Evolutionary conservation across 2,888 invertebrate species (phyloP).

Genomic region (Thereva nobilitata): DNA sequence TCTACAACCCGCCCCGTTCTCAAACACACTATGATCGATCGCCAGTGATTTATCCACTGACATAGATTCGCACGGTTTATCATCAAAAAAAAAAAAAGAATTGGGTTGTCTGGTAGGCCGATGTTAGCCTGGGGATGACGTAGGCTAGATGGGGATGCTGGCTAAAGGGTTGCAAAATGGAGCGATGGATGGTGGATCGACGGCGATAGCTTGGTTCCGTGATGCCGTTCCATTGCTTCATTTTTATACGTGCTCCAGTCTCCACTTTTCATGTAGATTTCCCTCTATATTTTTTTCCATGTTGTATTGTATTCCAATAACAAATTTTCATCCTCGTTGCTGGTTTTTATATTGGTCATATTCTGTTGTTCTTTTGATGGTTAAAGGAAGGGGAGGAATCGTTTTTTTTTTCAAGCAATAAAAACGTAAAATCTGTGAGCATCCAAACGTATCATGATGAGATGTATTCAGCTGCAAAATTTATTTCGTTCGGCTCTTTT

Average conservation of each 20-base stretch:
- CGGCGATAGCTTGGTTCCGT: too few relatives aligned
- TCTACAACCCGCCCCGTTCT: too few relatives aligned
- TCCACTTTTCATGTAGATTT: not conserved
- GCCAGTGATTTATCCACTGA: conserved; percentile 11
- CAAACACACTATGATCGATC: not conserved
- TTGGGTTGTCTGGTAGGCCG: not conserved
- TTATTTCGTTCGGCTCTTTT: conserved; percentile 31
- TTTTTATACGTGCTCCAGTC: conserved; percentile 14
- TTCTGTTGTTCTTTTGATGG: conserved; percentile 20
- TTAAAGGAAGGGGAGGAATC: conserved; percentile 8
- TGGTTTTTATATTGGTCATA: conserved; percentile 21
- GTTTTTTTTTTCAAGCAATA: conserved; percentile 20
- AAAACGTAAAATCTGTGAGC: conserved; percentile 34
- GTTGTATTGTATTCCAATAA: conserved; percentile 17
- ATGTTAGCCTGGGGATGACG: not conserved
- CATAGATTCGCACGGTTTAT: conserved; percentile 1
- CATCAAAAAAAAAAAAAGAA: not conserved
- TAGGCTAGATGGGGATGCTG: too few relatives aligned
- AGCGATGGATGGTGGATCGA: too few relatives aligned
- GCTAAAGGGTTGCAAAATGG: too few relatives aligned
- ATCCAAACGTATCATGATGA: conserved; percentile 35
- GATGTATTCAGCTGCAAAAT: conserved; percentile 34
- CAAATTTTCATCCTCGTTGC: conserved; percentile 29
- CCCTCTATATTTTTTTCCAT: conserved; percentile 2
- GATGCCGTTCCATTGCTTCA: conserved; percentile 12